A percentile compares a stretch with the other conserved stretches of the same genome.
Conservation (phyloP, 2,888 invertebrate genomes). For the Drosophila anomalata region DNA sequence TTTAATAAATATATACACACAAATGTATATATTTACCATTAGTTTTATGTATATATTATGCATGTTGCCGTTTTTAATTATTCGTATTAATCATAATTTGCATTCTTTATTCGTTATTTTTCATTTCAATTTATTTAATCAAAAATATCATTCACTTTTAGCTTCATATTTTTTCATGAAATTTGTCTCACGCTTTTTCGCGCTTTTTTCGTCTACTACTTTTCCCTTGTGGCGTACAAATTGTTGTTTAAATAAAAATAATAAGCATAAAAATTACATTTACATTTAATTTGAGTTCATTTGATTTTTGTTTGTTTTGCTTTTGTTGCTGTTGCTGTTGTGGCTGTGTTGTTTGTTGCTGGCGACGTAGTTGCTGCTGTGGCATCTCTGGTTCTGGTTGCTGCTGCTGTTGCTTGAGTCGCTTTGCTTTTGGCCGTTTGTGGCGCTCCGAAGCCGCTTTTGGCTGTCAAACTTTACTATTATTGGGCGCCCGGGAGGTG, state of each 20-base stretch:
- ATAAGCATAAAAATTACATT: slow-evolving; percentile 83
- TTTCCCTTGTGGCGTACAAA: slow-evolving; percentile 58
- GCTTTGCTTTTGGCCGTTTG: slow-evolving; percentile 74
- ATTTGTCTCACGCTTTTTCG: slow-evolving; percentile 28
- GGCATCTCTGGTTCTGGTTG: slow-evolving; percentile 51
- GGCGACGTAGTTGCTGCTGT: background rate
- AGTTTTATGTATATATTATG: slow-evolving; percentile 28
- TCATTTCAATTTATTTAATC: slow-evolving; percentile 72
- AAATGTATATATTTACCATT: slow-evolving; percentile 46
- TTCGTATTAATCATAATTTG: slow-evolving; percentile 53
- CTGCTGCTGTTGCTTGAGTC: slow-evolving; percentile 62
- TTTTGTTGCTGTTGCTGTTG: slow-evolving; percentile 56
- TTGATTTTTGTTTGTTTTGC: slow-evolving; percentile 79
- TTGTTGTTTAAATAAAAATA: slow-evolving; percentile 80
- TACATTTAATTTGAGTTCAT: slow-evolving; percentile 83
- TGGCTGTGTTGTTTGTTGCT: slow-evolving; percentile 56
- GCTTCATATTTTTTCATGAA: slow-evolving; percentile 39
- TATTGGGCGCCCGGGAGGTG: slow-evolving; percentile 78
- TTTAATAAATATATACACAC: slow-evolving; percentile 67
- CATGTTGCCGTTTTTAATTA: slow-evolving; percentile 44
- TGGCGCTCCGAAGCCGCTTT: slow-evolving; percentile 62
- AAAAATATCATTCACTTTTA: slow-evolving; percentile 69
- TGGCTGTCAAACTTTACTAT: slow-evolving; percentile 75
- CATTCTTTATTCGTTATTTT: slow-evolving; percentile 55
- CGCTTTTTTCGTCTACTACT: slow-evolving; percentile 25